Evolutionary conservation across 1,140 invertebrate genomes (phyloP).

Genomic region (Drosophila rhopaloa): DNA sequence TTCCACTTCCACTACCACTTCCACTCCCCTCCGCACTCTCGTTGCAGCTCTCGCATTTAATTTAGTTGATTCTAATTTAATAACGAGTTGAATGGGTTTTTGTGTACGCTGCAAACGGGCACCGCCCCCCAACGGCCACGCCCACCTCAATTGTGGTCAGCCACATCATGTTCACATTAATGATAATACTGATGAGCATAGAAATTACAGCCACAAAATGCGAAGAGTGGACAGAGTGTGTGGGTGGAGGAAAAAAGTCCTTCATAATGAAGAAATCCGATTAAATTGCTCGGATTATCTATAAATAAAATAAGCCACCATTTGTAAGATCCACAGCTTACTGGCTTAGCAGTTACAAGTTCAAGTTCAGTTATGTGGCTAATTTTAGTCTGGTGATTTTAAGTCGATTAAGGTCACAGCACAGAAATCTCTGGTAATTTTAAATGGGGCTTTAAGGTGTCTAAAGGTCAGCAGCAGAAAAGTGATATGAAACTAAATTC

Average conservation of each 20-base stretch:
- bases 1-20: background rate
- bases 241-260: background rate
- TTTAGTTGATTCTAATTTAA: conserved; percentile 76
- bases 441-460: no score
- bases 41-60: conserved; percentile 51
- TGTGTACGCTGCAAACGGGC: background rate
- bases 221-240: background rate
- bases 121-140: background rate
- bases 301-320: background rate
- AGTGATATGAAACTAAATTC: no score
- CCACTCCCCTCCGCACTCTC: conserved; percentile 15
- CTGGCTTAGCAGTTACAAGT: background rate
- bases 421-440: background rate
- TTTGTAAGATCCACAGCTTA: background rate
- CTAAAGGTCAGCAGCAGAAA: no score
- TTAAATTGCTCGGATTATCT: conserved; percentile 3
- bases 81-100: conserved; percentile 60
- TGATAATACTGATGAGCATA: conserved; percentile 39
- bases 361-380: background rate
- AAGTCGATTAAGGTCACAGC: background rate
- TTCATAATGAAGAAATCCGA: background rate
- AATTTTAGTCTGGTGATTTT: no score
- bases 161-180: conserved; percentile 45
- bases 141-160: conserved; percentile 35
- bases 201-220: conserved; percentile 1